Evolutionary conservation across 2,113 vertebrate species (phyloP), one percentile per base, ranked within the genome.

Genomic region (Gymnobelideus leadbeateri): DNA sequence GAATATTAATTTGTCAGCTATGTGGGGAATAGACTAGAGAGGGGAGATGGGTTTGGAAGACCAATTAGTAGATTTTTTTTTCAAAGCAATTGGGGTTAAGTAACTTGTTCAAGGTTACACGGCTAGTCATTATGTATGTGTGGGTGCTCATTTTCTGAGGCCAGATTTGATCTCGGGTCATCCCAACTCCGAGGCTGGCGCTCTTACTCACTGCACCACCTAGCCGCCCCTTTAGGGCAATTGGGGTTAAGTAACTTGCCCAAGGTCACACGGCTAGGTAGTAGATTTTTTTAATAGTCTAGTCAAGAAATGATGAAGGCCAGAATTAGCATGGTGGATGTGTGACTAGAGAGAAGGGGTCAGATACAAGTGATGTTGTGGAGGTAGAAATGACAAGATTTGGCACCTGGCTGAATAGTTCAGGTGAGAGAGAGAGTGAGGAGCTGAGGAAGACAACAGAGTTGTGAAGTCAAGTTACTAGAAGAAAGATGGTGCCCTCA

Each of bases 61-160:
- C 3, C 0, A 8, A 24, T 0, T 37, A 31, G 89, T 52, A 46
- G 19, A n/a, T 11, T 0, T 1, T 10, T 3, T 23, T 53, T n/a
- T n/a, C n/a, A n/a, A n/a, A n/a, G n/a, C n/a, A n/a, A n/a, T n/a
- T n/a, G n/a, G n/a, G n/a, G n/a, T n/a, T n/a, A n/a, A n/a, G n/a
- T n/a, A n/a, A n/a, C n/a, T n/a, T n/a, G n/a, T n/a, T n/a, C n/a
- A n/a, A n/a, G n/a, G n/a, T n/a, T n/a, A n/a, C n/a, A n/a, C n/a
- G n/a, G n/a, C n/a, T n/a, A n/a, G n/a, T n/a, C n/a, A n/a, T n/a
- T n/a, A n/a, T n/a, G n/a, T n/a, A n/a, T n/a, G n/a, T n/a, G n/a
- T n/a, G n/a, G n/a, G n/a, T n/a, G n/a, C n/a, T n/a, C n/a, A n/a
- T n/a, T n/a, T n/a, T n/a, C n/a, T n/a, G n/a, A n/a, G n/a, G n/a